Evolutionary conservation across 1,140 invertebrate genomes (phyloP), one percentile per base, ranked within the genome.

Genomic region (Zophobas atratus): DNA sequence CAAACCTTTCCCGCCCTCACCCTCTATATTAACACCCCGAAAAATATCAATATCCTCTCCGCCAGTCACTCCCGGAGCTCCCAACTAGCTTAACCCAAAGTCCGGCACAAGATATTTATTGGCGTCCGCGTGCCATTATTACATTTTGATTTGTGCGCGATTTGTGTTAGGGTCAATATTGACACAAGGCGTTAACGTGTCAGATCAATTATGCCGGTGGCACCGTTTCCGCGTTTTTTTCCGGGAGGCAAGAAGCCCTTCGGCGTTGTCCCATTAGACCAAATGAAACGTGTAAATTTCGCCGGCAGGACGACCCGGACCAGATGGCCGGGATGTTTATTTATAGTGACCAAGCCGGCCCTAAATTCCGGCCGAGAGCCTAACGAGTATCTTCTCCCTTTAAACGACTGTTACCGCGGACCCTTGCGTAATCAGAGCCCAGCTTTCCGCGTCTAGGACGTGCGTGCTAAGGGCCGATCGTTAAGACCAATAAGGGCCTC

Each of bases 121-220:
- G 43, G 43, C 43, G 49, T 51, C 49, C 3, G 49, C 6, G 49
- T 51, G 49, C n/a, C 6, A 6, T 6, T 51, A 51, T 4, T 51
- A 51, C 2, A 57, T 57, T 57, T 57, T 57, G 55, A 57, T 57
- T 57, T 57, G 55, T 57, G 55, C 35, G 32, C 55, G 55, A 57
- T 51, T 51, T 51, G 49, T 51, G n/a, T 51, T 51, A 6, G 55
- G 55, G 55, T 57, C 55, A 57, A 57, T 57, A 57, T 57, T 57
- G 34, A 35, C 55, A 3, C 32, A 57, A 57, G 49, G 49, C 49
- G 49, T 51, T 51, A 51, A 51, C 49, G 4, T 20, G n/a, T 51
- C 3, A 20, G 49, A 51, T 51, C 49, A 51, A 51, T 51, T 51
- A 51, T 51, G n/a, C n/a, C 49, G 49, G 49, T 51, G 2, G 49